Evolutionary conservation across 1,140 invertebrate genomes (phyloP), one percentile per base, ranked within the genome.

Genomic region (Tetramorium simillimum): DNA sequence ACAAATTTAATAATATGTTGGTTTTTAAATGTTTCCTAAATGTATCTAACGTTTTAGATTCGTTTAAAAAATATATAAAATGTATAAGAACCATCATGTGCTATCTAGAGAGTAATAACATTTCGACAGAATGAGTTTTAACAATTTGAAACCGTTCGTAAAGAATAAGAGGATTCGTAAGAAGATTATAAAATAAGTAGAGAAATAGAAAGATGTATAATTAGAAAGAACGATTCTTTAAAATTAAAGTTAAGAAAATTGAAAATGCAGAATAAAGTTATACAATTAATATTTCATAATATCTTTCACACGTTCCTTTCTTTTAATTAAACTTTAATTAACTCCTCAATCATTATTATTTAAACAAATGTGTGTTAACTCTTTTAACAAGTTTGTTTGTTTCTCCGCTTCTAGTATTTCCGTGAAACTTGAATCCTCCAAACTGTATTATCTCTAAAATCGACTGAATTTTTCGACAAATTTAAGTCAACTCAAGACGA

Each of bases 401-500:
- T 33, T 12, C 4, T 49, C n/a, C 37, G 7, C n/a, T 73, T n/a
- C 10, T 12, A 24, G 5, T 60, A n/a, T 70, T 81, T 70, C 33
- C 6, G 53, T 37, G 40, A 69, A 58, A 46, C 4, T 43, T 4
- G 53, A 73, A 6, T 70, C 37, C 56, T 70, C 3, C 16, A 21
- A 81, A 60, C 24, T 49, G 5, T 6, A 84, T 84, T 84, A 53
- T 33, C 3, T 43, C 21, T 69, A 49, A 62, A 73, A 84, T 28
- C 16, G n/a, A 46, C 18, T 24, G 14, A 82, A 73, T 73, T 82
- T 82, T 73, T 73, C 49, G 37, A 82, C 24, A 82, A 73, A 81
- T 58, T 72, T 16, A 4, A 53, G 37, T 72, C 67, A 49, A 82
- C 53, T 81, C 24, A 21, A 37, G n/a, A 70, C 53, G 9, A 84